Evolutionary conservation across 2,888 invertebrate species (phyloP).

Genomic region (Eledona agricola): DNA sequence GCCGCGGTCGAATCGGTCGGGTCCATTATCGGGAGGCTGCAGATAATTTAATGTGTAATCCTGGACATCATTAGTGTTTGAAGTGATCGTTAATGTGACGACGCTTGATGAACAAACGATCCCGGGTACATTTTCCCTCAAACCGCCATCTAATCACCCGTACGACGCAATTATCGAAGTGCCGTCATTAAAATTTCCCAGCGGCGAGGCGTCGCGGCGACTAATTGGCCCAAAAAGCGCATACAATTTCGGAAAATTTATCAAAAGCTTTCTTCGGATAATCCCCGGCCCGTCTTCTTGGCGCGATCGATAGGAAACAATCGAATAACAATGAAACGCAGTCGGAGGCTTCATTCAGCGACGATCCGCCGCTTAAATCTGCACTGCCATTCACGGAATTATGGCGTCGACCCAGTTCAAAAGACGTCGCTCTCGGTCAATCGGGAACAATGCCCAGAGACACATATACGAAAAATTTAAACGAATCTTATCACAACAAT

Average conservation of each 20-base stretch:
- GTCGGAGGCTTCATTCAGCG: no score
- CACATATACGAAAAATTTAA: no score
- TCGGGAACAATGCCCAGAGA: no score
- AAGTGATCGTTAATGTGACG: conserved; percentile 32
- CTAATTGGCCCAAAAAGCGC: no score
- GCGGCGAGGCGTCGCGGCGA: no score
- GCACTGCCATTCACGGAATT: conserved; percentile 8
- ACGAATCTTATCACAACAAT: conserved; percentile 3
- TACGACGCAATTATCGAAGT: conserved; percentile 19
- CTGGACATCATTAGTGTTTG: conserved; percentile 37
- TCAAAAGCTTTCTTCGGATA: no score
- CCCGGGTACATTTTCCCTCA: conserved; percentile 26
- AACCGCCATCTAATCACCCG: conserved; percentile 37
- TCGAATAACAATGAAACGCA: no score
- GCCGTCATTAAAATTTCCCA: conserved; percentile 13
- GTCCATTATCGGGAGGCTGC: conserved; percentile 41
- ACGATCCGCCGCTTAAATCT: conserved; percentile 6
- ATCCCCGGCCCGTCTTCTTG: no score
- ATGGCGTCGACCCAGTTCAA: conserved; percentile 3
- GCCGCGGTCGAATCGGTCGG: conserved; percentile 34
- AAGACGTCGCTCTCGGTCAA: conserved; percentile 3
- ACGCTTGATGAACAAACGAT: conserved; percentile 27
- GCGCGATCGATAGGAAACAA: no score
- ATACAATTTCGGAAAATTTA: no score
- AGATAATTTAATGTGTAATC: conserved; percentile 42